Base-by-base conservation (phyloP, 2,888 invertebrate species). In the Brachyptera risi region DNA sequence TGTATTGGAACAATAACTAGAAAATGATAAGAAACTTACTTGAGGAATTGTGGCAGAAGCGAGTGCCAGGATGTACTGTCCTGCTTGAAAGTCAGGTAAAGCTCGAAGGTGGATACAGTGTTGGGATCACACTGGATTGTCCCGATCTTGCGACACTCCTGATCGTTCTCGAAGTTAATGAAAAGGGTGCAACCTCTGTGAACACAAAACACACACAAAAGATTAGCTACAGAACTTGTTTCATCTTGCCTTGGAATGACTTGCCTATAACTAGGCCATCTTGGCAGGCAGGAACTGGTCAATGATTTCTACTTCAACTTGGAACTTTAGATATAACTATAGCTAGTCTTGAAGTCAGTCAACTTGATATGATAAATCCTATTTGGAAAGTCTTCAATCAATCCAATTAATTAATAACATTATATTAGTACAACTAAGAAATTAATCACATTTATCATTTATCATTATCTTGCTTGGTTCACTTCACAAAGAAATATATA, bases 71-170 rank as follows among this genome's bases (percentile, higher is more conserved):
- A 87, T 70, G 89, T 86, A 64, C 86, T 84, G 72, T 92, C 90
- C 74, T 92, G 92, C 75, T 90, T 90, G 68, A 95, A 81, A 57
- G 91, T 93, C 67, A 95, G 80, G 77, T 89, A 90, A 70, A 95
- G 82, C 77, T 95, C 94, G 75, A 94, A 95, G 65, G 94, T 95
- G 65, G 93, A 89, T 56, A 93, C 88, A 27, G 92, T 90, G 73
- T 84, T 85, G 58, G 90, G 88, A 78, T 94, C 93, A 72, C 90
- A 87, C 76, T 91, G 88, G 75, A 94, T 83, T 71, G 88, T 87
- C 60, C 91, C 90, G 69, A 94, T 81, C 71, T 86, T 81, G 69
- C 89, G 80, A 74, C 83, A 82, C 65, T 82, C 73, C 66, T 78
- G 76, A 70, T 85, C 85, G 56, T 86, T 87, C 73, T 91, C 88